Base-by-base conservation (phyloP, 2,888 invertebrate species). In the Nasonia oneida region DNA sequence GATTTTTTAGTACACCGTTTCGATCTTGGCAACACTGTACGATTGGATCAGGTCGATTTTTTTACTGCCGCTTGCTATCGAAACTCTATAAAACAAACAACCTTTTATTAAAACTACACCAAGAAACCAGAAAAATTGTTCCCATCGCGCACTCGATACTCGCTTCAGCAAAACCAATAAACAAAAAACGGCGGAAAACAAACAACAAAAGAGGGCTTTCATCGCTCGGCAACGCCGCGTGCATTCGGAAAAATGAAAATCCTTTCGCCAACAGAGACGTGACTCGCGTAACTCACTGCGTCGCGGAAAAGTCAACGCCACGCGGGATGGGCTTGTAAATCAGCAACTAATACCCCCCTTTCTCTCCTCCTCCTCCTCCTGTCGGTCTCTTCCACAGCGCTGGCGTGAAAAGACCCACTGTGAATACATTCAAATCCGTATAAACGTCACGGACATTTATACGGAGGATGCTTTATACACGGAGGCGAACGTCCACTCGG, bases 381-480 rank as follows among this genome's bases (percentile, higher is more conserved):
- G 15, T 29, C 64, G 18, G 10, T 33, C 33, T 33, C 37, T 70
- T 33, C 5, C 15, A 18, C 15, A 47, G 10, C 15, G 4, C 33
- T 39, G 37, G 18, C 57, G 39, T 23, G 47, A 78, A 78, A 78
- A 67, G 78, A 29, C 67, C 39, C 29, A 18, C 23, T 23, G 29
- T 53, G 42, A 61, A 64, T 57, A 67, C 81, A 75, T 83, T 83
- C 82, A 76, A 70, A 76, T 70, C 82, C 76, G 53, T 67, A 83
- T 83, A 83, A 83, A 83, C 70, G 82, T 83, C 76, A 77, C 1
- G 37, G 29, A 50, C 67, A 83, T 83, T 75, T 76, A 77, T 70
- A 53, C 70, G 67, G 50, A 47, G 50, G 47, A 47, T 74, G 18
- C 37, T 82, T 82, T 82, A 82, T 82, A 50, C 33, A 50, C 71